Conservation (phyloP, 2,888 invertebrate species). For the Eledona agricola region DNA sequence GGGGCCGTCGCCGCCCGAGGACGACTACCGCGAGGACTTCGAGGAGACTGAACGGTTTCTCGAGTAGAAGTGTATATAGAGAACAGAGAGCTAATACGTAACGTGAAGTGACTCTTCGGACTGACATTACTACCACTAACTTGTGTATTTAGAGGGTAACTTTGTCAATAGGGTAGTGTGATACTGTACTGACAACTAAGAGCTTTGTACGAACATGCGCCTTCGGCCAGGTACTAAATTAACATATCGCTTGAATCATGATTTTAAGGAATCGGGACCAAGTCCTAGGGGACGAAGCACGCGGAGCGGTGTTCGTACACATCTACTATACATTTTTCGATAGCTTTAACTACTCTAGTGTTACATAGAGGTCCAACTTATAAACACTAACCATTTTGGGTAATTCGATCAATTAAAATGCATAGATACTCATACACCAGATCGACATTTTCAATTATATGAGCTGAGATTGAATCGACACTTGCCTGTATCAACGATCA, state of each 20-base stretch:
- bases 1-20: slow-evolving; percentile 81
- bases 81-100: neutral
- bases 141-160: slow-evolving; percentile 12
- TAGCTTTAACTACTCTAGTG: slow-evolving; percentile 34
- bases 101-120: slow-evolving; percentile 25
- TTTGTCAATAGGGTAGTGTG: slow-evolving; percentile 25
- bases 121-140: slow-evolving; percentile 1
- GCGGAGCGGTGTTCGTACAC: slow-evolving; percentile 29
- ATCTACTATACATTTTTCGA: slow-evolving; percentile 26
- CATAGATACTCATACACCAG: neutral
- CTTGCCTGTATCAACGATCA: slow-evolving; percentile 39
- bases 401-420: slow-evolving; percentile 6
- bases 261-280: slow-evolving; percentile 32
- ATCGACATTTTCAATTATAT: slow-evolving; percentile 12
- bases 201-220: slow-evolving; percentile 29
- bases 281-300: slow-evolving; percentile 7
- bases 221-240: slow-evolving; percentile 5
- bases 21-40: slow-evolving; percentile 71
- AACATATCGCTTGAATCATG: slow-evolving; percentile 19
- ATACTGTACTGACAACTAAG: slow-evolving; percentile 34
- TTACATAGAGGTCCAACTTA: slow-evolving; percentile 31
- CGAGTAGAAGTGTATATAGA: slow-evolving; percentile 4
- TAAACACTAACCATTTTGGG: slow-evolving; percentile 19
- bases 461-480: slow-evolving; percentile 20
- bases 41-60: slow-evolving; percentile 38